Evolutionary conservation across 2,888 invertebrate genomes (phyloP), one percentile per base, ranked within the genome.

Genomic region (Malthinus seriepunctatus): DNA sequence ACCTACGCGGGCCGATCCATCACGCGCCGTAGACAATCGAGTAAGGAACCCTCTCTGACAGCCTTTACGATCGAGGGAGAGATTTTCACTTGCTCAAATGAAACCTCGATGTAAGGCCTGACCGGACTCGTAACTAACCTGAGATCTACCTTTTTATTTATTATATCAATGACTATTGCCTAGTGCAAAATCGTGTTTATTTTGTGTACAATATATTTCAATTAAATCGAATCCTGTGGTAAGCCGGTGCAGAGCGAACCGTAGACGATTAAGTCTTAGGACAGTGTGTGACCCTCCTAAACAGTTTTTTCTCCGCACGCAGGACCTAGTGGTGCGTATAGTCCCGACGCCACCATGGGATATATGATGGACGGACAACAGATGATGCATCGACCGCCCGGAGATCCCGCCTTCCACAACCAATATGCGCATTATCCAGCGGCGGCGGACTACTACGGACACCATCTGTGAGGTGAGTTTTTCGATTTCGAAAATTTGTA

Each of bases 321-420:
- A 84, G 95, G 95, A 80, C 95, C 95, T 74, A 93, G 93, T 82
- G 94, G 93, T 74, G 91, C 91, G 68, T 97, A 97, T 85, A 95
- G 95, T 82, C 96, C 96, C 71, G 97, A 97, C 80, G 94, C 93
- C 75, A 88, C 91, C 78, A 94, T 94, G 88, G 94, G 95, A 81
- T 95, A 95, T 82, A 96, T 96, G 92, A 95, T 96, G 94, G 96
- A 97, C 83, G 93, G 93, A 73, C 93, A 94, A 83, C 93, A 93
- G 83, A 95, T 95, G 94, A 93, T 94, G 91, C 94, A 94, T 85
- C 90, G 94, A 85, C 92, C 94, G 76, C 93, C 94, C 70, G 90
- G 91, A 72, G 93, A 93, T 84, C 91, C 94, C 60, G 89, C 91
- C 83, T 94, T 93, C 87, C 93, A 93, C 85, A 93, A 93, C 84